Evolutionary conservation across 1,140 invertebrate species (phyloP).

Genomic region (Galleria mellonella): DNA sequence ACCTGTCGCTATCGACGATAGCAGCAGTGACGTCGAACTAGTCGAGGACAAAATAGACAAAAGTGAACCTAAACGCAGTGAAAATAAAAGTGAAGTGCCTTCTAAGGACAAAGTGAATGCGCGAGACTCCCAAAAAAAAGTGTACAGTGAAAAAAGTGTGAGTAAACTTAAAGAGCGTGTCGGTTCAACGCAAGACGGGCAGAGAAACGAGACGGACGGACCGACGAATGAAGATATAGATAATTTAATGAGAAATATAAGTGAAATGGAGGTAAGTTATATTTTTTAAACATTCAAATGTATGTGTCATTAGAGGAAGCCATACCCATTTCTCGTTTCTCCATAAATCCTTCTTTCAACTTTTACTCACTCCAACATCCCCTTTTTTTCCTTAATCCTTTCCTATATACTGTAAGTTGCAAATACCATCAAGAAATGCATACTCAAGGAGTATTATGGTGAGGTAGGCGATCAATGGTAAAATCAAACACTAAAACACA

Average conservation of each 20-base stretch:
- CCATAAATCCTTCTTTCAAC: not conserved
- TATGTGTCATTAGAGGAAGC: no score
- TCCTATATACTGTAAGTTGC: no score
- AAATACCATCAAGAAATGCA: no score
- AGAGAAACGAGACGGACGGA: conserved; percentile 29
- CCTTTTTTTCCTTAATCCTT: no score
- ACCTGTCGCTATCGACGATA: conserved; percentile 49
- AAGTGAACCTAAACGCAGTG: conserved; percentile 36
- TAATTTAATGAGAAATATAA: conserved; percentile 36
- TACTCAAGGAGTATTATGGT: no score
- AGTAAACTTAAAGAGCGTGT: conserved; percentile 26
- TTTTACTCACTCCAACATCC: no score
- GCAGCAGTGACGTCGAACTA: conserved; percentile 61
- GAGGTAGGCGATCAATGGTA: no score
- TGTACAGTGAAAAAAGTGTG: conserved; percentile 32
- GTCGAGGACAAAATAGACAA: conserved; percentile 48
- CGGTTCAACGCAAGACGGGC: not conserved
- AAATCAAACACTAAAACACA: no score
- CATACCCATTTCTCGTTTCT: no score
- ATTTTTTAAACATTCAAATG: no score
- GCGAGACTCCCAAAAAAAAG: conserved; percentile 20
- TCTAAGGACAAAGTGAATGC: conserved; percentile 49
- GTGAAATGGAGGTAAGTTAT: conserved; percentile 36
- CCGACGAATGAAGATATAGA: conserved; percentile 42
- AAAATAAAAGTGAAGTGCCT: conserved; percentile 60